Evolutionary conservation across 2,797 vertebrate species (phyloP).

Genomic region (Lycodopsis pacificus): DNA sequence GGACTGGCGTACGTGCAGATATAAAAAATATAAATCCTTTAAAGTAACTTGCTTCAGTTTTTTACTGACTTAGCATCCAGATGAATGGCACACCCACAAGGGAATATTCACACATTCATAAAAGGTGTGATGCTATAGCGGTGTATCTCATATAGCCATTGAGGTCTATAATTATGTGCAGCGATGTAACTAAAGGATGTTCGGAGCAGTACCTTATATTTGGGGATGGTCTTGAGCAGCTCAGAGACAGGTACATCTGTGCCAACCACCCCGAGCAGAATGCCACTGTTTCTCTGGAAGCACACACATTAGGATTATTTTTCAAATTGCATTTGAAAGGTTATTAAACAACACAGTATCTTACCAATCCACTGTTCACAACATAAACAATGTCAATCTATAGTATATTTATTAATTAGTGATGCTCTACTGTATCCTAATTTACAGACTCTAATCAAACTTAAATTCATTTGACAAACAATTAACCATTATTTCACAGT

Average conservation of each 20-base stretch:
- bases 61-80: slow-evolving; percentile 4
- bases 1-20: not conserved
- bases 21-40: not conserved
- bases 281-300: slow-evolving; percentile 92
- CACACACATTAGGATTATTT: slow-evolving; percentile 50
- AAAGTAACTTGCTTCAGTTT: not conserved
- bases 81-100: not conserved
- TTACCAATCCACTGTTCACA: slow-evolving; percentile 12
- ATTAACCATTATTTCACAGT: slow-evolving; percentile 45
- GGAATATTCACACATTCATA: not conserved
- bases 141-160: too few relatives aligned
- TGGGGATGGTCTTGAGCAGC: slow-evolving; percentile 96
- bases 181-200: not conserved
- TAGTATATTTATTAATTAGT: slow-evolving; percentile 37
- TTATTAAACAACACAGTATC: slow-evolving; percentile 20
- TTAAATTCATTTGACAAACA: slow-evolving; percentile 48
- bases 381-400: not conserved
- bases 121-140: not conserved
- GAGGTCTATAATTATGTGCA: not conserved
- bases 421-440: slow-evolving; percentile 36
- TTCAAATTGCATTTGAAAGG: slow-evolving; percentile 25
- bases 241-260: slow-evolving; percentile 98
- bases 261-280: slow-evolving; percentile 97
- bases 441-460: slow-evolving; percentile 55
- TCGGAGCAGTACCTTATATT: slow-evolving; percentile 88